Evolutionary conservation across 2,113 vertebrate genomes (phyloP), one percentile per base, ranked within the genome.

Genomic region (Falco punctatus): DNA sequence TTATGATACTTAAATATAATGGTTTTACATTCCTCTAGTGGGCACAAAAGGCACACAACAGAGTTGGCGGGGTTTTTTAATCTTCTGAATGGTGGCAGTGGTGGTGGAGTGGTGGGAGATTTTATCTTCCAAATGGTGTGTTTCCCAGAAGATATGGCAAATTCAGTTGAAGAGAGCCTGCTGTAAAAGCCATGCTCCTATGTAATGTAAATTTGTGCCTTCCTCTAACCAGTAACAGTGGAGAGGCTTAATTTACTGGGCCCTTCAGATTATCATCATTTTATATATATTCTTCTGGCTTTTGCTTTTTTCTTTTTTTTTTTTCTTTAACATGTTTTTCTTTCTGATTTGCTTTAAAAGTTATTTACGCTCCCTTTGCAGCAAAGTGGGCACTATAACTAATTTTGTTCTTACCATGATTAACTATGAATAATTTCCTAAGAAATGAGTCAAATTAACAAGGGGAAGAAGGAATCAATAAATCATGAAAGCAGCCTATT

Each of bases 1-100:
- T 98, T 98, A 98, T 98, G 97, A 98, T 98, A 96, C 98, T 98
- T 98, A 98, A 98, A 98, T 98, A 97, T 98, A 98, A 98, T 98
- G 98, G 98, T 98, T 98, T 98, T 98, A 98, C 98, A 97, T 98
- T 98, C 97, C 98, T 98, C 98, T 94, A 97, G 97, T 97, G 98
- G 96, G 97, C 90, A 97, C 97, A 98, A 97, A 96, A 97, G 96
- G 88, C 80, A 88, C 96, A 98, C 95, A 98, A 90, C 97, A 98
- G 96, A 95, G 96, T 95, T 97, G 92, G 94, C 71, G 94, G 90
- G 94, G 70, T 95, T 96, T 96, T 98, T 97, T 97, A 95, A 97
- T 97, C 97, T 94, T 96, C 95, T 92, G 94, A 97, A 97, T 97
- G 95, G 96, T 92, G 96, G 92, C 86, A 42, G 90, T 80, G 85